These are phyloP conservation scores for Anastrepha ludens DNA, from an alignment of 1,140 invertebrate species.

Conservation along the genomic window DNA sequence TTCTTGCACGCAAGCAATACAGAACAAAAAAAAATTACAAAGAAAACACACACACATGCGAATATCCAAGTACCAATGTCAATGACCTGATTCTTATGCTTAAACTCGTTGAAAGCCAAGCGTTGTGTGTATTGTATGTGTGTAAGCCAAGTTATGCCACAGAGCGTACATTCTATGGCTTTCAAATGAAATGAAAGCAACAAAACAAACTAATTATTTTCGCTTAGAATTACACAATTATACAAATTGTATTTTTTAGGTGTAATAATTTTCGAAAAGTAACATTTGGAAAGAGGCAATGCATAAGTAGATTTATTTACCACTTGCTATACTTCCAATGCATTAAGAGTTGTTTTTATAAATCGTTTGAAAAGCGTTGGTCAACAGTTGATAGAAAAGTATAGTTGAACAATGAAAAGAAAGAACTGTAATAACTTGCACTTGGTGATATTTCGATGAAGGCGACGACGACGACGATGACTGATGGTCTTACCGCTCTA, in stretches of 20 bases:
- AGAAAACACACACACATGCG: not conserved
- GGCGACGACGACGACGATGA: too few species aligned
- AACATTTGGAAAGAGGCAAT: not conserved
- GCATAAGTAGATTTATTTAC: not conserved
- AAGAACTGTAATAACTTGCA: not conserved
- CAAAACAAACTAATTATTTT: not conserved
- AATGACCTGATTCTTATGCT: slow-evolving; percentile 26
- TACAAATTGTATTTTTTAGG: slow-evolving; percentile 36
- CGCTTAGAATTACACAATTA: slow-evolving; percentile 7
- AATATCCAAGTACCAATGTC: not conserved
- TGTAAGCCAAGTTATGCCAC: not conserved
- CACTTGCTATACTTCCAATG: slow-evolving; percentile 12
- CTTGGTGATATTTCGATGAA: too few species aligned
- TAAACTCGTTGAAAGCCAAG: not conserved
- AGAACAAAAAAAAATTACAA: too few species aligned
- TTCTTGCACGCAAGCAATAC: too few species aligned
- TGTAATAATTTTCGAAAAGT: slow-evolving; percentile 20
- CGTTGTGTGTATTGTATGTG: not conserved
- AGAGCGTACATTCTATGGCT: not conserved
- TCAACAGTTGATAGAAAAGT: slow-evolving; percentile 1
- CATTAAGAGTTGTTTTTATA: not conserved
- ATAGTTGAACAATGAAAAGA: not conserved
- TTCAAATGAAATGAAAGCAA: slow-evolving; percentile 9
- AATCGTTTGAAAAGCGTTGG: not conserved
- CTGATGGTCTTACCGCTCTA: too few species aligned